Evolutionary conservation across 2,888 invertebrate species (phyloP), one percentile per base, ranked within the genome.

Genomic region (Anthoptus insignis): DNA sequence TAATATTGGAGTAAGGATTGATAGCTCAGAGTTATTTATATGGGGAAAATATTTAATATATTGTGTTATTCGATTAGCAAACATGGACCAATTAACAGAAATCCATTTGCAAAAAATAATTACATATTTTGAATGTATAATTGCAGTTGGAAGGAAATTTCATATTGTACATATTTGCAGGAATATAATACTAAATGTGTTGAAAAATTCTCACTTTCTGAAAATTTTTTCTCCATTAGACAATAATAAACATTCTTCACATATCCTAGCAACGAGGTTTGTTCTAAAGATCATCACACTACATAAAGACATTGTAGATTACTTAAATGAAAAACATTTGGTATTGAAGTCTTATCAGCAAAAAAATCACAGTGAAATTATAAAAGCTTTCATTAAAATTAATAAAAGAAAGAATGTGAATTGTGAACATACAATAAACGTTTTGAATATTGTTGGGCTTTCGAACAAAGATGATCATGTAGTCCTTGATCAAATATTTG

Each of bases 331-430:
- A 13, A 88, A 83, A 69, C 78, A 84, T 66, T 84, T 76, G 52
- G 76, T 93, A 66, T 79, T 95, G 16, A 85, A 86, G 58, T 88
- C 93, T 1, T 95, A 93, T 72, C 93, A 92, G 75, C 87, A 92
- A 64, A 95, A 95, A 78, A 92, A 95, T 67, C 87, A 93, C 50
- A 77, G 77, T 64, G 87, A 93, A 72, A 80, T 95, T 6, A 78
- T 84, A 1, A 88, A 85, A 74, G 86, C 90, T 0, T 83, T 95
- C 37, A 84, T 87, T 64, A 94, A 94, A 81, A 86, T 93, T 19
- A 88, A 84, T 68, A 88, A 86, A 76, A 81, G 79, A 56, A 87
- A 87, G 70, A 83, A 85, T 72, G 69, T 86, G 0, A 83, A 84
- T 58, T 80, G 83, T 71, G 81, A 82, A 37, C 84, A 84, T 68